phyloP scores from a whole-genome alignment of 2,113 vertebrate genomes.

The Leptosomus discolor region DNA sequence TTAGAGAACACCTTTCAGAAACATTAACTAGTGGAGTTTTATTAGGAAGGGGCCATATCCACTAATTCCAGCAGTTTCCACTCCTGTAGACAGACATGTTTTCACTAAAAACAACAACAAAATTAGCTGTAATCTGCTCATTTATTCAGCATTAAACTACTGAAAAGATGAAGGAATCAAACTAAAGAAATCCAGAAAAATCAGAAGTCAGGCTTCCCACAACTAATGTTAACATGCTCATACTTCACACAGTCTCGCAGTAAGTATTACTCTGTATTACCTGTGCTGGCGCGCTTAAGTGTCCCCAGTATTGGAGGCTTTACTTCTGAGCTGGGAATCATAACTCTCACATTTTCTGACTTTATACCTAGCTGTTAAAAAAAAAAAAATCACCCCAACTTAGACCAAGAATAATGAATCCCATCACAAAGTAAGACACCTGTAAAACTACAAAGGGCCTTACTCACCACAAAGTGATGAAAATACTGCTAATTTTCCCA shows the following conservation, averaged over 20 bases:
- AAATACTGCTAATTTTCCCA: background rate
- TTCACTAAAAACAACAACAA: background rate
- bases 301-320: background rate
- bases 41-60: background rate
- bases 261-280: background rate
- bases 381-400: background rate
- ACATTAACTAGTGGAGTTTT: background rate
- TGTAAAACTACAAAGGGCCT: background rate
- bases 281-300: background rate
- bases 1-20: background rate
- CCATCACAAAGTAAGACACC: background rate
- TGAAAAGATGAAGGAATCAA: background rate
- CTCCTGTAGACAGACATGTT: background rate
- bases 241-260: background rate
- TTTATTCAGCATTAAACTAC: background rate
- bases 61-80: background rate
- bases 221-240: background rate
- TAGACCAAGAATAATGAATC: background rate
- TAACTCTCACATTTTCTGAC: background rate
- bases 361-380: background rate
- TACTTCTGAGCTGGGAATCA: background rate
- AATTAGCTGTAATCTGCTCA: background rate
- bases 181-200: background rate
- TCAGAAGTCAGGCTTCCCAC: background rate
- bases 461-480: background rate